Base-by-base conservation (phyloP, 1,140 invertebrate genomes). In the Hestina assimilis region DNA sequence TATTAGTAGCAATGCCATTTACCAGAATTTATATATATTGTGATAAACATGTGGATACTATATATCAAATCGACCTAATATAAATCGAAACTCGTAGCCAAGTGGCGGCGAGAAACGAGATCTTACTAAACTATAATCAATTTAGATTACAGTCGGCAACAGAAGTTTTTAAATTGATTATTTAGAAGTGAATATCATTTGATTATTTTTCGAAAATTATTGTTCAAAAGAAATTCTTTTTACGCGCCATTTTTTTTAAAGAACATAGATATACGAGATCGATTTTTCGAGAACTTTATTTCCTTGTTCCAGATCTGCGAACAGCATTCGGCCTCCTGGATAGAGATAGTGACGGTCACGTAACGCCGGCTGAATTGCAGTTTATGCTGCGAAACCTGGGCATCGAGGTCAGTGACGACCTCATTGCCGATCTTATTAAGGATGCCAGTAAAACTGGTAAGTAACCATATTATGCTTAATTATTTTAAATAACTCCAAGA, bases 321-420 rank as follows among this genome's bases (percentile, higher is more conserved):
- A 94, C 92, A 66, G 94, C 94, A 29, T 95, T 95, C 79, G 91
- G 91, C 20, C 88, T 95, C 48, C 79, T 95, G 78, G 94, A 95
- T 73, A 89, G 92, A 57, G 93, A 95, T 83, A 91, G 91, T 71
- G 94, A 95, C 85, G 94, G 94, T 6, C 90, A 91, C 69, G 91
- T 95, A 28, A 94, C 92, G 21, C 90, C 92, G 4, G 91, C 90
- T 21, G 93, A 95, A 76, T 81, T 95, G 63, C 93, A 94, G 79
- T 91, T 91, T 72, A 95, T 95, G 94, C 88, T 95, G 31, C 90
- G 91, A 52, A 93, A 93, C 75, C 89, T 95, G 53, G 93, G 93
- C 62, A 94, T 95, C 58, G 89, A 92, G 67, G 90, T 94, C 66
- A 91, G 92, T 63, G 92, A 93, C 65, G 92, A 93, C 77, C 89